Percentiles rank a stretch among this genome's conserved stretches.
Conservation (phyloP, 2,113 vertebrate genomes). For the Narcine bancroftii region DNA sequence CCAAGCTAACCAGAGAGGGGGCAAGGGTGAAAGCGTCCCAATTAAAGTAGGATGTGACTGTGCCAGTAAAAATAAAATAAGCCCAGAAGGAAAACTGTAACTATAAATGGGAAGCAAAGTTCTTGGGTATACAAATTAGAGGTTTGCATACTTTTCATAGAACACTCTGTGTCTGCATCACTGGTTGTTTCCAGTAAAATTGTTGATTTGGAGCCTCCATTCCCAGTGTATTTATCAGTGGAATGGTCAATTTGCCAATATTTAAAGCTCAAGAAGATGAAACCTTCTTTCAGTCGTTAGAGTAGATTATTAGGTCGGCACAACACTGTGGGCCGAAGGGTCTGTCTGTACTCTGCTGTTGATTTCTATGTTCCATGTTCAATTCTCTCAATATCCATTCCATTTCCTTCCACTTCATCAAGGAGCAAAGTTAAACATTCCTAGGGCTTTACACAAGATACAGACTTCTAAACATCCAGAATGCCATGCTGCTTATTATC, state of each 20-base stretch:
- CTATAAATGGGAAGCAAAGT: not conserved
- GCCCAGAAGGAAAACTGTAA: not conserved
- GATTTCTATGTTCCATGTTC: too few relatives aligned
- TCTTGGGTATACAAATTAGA: not conserved
- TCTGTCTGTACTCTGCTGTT: too few relatives aligned
- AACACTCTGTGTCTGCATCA: not conserved
- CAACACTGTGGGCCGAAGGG: too few relatives aligned
- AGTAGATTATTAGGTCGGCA: too few relatives aligned
- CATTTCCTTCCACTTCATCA: not conserved
- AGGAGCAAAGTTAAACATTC: not conserved
- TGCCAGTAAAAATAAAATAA: not conserved
- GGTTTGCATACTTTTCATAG: not conserved
- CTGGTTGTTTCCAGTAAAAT: not conserved
- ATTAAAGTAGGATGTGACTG: not conserved
- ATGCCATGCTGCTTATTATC: not conserved
- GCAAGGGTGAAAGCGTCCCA: not conserved
- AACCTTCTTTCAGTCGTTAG: too few relatives aligned
- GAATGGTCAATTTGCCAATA: not conserved
- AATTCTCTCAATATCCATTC: not conserved
- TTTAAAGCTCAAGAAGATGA: not conserved
- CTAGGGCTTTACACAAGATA: not conserved
- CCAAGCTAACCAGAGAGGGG: not conserved
- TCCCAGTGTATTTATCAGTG: not conserved
- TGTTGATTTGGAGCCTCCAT: not conserved
- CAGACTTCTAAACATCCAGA: not conserved